These are phyloP conservation scores for Ennomos fuscantarius DNA, from an alignment of 2,888 invertebrate species.

Conservation along the genomic window DNA sequence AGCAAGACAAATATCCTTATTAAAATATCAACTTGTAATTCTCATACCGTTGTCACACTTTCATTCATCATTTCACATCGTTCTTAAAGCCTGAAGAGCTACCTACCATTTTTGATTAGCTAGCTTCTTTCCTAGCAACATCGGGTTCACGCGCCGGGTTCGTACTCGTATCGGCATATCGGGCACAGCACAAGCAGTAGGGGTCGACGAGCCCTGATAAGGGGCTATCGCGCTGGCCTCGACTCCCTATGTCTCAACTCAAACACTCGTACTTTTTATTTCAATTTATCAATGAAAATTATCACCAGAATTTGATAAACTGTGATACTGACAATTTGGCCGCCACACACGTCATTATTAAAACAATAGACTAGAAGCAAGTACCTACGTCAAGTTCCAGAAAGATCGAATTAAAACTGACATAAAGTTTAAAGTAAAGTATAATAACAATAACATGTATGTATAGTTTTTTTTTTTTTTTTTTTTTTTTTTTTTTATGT, in stretches of 20 bases:
- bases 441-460: too few relatives aligned
- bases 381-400: too few relatives aligned
- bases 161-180: slow-evolving; percentile 28
- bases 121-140: slow-evolving; percentile 9
- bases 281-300: slow-evolving; percentile 55
- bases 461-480: too few relatives aligned
- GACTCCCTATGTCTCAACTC: slow-evolving; percentile 47
- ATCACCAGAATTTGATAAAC: slow-evolving; percentile 21
- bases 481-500: too few relatives aligned
- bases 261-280: slow-evolving; percentile 40
- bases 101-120: not conserved
- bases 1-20: too few relatives aligned
- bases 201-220: slow-evolving; percentile 57
- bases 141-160: slow-evolving; percentile 3
- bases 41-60: too few relatives aligned
- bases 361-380: not conserved
- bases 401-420: too few relatives aligned
- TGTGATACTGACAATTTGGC: slow-evolving; percentile 7
- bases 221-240: slow-evolving; percentile 46
- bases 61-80: too few relatives aligned
- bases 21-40: too few relatives aligned
- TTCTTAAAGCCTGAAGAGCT: too few relatives aligned
- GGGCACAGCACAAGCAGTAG: slow-evolving; percentile 38
- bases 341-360: not conserved
- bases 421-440: too few relatives aligned